Base-by-base conservation (phyloP, 1,140 invertebrate species). In the Vollenhovia emeryi region DNA sequence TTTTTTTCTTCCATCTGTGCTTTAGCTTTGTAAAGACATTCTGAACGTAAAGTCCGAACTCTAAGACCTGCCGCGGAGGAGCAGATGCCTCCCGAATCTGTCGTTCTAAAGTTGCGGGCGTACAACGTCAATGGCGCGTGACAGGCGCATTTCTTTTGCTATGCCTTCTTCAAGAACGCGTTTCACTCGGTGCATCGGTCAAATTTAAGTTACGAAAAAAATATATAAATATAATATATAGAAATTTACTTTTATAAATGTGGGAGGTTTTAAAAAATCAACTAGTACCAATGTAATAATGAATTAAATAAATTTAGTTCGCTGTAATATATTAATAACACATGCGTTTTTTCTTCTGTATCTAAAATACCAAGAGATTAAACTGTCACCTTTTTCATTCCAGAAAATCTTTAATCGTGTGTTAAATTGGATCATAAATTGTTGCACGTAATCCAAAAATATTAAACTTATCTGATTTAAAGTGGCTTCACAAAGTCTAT, bases 101-200 rank as follows among this genome's bases (percentile, higher is more conserved):
- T 52, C 57, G n/a, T 21, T 55, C 33, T 86, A 84, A 89, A 84
- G 5, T 79, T 55, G 24, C 48, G 66, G 59, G 84, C 36, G 43
- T 74, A 86, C 79, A 73, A 74, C 40, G 13, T n/a, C 60, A 18
- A 45, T 45, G 75, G 80, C 45, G 60, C 33, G 43, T 60, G n/a
- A 62, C 57, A 52, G 69, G 79, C 24, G 13, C 66, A 18, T 88
- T 68, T 36, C 73, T 40, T 75, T n/a, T 15, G 15, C 21, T 40
- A 15, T 62, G 33, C 33, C 33, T 52, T 64, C 59, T 48, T 76
- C 21, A 36, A 9, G 59, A 62, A 11, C 45, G 57, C 62, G 33
- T 69, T 68, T 0, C 36, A 24, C 21, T 50, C 60, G 11, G 21
- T 1, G n/a, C 40, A 3, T 27, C 24, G 52, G 36, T 30, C 50